These are phyloP conservation scores for Philhelius pedissequus DNA, from an alignment of 2,888 invertebrate genomes.

Conservation along the genomic window DNA sequence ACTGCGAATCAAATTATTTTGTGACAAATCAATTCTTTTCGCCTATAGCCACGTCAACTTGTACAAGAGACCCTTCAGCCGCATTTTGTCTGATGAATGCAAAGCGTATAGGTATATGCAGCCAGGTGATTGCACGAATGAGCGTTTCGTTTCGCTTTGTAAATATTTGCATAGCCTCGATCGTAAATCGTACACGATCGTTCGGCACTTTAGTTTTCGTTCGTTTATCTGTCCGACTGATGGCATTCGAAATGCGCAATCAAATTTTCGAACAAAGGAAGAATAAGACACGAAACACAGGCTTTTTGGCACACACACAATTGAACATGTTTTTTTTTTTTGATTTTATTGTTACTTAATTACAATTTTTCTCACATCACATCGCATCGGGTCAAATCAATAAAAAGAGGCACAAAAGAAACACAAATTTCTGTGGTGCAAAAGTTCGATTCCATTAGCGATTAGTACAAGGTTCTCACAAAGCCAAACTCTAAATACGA, in stretches of 20 bases:
- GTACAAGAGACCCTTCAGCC: slow-evolving; percentile 6
- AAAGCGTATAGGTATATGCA: neutral
- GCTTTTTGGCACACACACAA: slow-evolving; percentile 14
- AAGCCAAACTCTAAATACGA: neutral
- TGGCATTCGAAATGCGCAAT: slow-evolving; percentile 65
- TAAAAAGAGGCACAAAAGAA: slow-evolving; percentile 4
- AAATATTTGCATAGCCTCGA: slow-evolving; percentile 68
- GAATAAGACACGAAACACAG: neutral
- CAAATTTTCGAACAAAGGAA: slow-evolving; percentile 52
- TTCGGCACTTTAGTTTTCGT: slow-evolving; percentile 57
- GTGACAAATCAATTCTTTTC: slow-evolving; percentile 69
- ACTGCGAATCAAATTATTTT: slow-evolving; percentile 67
- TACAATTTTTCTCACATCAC: slow-evolving; percentile 59
- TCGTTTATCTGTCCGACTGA: slow-evolving; percentile 59
- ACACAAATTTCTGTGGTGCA: slow-evolving; percentile 12
- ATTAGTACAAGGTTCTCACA: slow-evolving; percentile 5
- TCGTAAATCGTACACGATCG: slow-evolving; percentile 66
- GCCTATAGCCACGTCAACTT: slow-evolving; percentile 60
- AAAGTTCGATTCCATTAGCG: slow-evolving; percentile 24
- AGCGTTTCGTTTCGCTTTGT: slow-evolving; percentile 63
- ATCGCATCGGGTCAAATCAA: slow-evolving; percentile 58
- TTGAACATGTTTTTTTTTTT: neutral
- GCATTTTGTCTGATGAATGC: neutral
- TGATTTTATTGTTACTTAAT: slow-evolving; percentile 51
- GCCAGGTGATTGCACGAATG: slow-evolving; percentile 63